Conservation (phyloP, 2,113 vertebrate genomes). For the Crotalus helleri region DNA sequence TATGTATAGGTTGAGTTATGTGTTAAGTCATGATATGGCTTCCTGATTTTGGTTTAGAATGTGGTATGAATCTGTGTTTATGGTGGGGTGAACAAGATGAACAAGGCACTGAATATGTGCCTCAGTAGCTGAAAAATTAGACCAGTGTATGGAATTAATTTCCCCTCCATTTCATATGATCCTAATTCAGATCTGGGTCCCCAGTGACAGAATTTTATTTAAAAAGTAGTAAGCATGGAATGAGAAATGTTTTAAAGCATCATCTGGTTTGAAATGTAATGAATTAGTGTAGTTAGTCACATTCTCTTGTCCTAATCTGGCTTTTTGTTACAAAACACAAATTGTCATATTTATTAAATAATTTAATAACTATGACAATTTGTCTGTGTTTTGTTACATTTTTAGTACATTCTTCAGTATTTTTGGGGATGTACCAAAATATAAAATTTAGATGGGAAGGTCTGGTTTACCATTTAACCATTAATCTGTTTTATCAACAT, state of each 20-base stretch:
- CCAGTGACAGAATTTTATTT: not conserved
- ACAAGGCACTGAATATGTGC: not conserved
- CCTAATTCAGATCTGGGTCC: not conserved
- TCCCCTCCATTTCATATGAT: not conserved
- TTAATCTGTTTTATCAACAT: constrained; percentile 61
- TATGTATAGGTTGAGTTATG: not conserved
- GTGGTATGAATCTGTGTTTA: not conserved
- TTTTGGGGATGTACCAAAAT: not conserved
- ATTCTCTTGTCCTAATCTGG: not conserved
- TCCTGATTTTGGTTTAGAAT: not conserved
- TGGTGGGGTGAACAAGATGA: not conserved
- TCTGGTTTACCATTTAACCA: constrained; percentile 54
- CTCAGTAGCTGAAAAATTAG: not conserved
- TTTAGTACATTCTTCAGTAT: not conserved
- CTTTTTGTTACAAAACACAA: not conserved
- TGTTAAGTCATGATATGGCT: not conserved
- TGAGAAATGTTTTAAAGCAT: not conserved
- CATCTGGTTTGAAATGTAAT: not conserved
- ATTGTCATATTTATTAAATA: not conserved
- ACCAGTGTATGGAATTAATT: not conserved
- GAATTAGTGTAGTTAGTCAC: not conserved
- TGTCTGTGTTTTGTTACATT: not conserved
- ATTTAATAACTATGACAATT: not conserved
- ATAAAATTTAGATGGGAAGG: not conserved
- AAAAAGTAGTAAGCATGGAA: not conserved